phyloP scores from a whole-genome alignment of 2,888 invertebrate species.

The Psococerastis gibbosa region DNA sequence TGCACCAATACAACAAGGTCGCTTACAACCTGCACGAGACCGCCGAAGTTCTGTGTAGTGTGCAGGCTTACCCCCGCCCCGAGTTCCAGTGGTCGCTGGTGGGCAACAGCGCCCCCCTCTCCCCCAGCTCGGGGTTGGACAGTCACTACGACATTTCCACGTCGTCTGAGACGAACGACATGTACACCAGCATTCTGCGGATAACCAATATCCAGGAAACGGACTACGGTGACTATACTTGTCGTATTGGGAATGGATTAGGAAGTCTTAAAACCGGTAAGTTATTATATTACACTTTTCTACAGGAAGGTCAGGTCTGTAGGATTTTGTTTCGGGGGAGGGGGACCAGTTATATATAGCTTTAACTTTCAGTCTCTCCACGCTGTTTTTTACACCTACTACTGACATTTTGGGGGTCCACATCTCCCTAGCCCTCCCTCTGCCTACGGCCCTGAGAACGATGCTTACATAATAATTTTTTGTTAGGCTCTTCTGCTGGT shows the following conservation, averaged over 20 bases:
- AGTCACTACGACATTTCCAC: constrained; percentile 74
- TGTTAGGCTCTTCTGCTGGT: too few relatives aligned
- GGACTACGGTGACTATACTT: constrained; percentile 84
- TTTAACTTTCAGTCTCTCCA: too few relatives aligned
- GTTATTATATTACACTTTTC: too few relatives aligned
- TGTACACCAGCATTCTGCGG: constrained; percentile 56
- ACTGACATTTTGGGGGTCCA: too few relatives aligned
- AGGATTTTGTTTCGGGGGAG: too few relatives aligned
- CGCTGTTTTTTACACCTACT: too few relatives aligned
- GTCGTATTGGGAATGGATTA: constrained; percentile 65
- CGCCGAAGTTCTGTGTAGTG: constrained; percentile 71
- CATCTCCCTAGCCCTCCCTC: too few relatives aligned
- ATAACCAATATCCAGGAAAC: constrained; percentile 54
- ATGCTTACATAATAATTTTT: too few relatives aligned
- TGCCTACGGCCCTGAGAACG: too few relatives aligned
- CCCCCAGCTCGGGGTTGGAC: constrained; percentile 56
- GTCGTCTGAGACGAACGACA: constrained; percentile 62
- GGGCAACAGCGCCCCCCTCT: constrained; percentile 49
- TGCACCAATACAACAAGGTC: constrained; percentile 71
- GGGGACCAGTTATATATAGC: too few relatives aligned
- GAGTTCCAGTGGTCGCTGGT: constrained; percentile 84
- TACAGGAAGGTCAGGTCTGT: too few relatives aligned
- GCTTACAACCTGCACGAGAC: constrained; percentile 70
- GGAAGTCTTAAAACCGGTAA: constrained; percentile 33
- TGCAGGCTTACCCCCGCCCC: constrained; percentile 81